phyloP scores from a whole-genome alignment of 1,140 invertebrate genomes.

The Planococcus citri region DNA sequence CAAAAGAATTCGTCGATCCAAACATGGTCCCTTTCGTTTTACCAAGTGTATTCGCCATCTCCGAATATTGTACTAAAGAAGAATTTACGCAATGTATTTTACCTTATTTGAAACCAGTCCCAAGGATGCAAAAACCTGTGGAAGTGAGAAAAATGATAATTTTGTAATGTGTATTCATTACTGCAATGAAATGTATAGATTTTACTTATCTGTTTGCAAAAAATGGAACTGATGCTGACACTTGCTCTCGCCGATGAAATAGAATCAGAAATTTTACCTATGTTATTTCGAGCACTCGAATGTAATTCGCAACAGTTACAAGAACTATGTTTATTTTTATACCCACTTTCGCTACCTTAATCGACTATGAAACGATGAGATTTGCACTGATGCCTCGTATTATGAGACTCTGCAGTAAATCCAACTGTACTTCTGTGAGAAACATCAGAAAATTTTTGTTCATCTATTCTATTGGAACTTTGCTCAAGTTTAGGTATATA shows the following conservation, averaged over 20 bases:
- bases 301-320: constrained; percentile 81
- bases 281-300: constrained; percentile 82
- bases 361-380: constrained; percentile 91
- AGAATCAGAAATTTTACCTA: constrained; percentile 78
- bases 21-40: constrained; percentile 96
- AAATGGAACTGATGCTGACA: constrained; percentile 83
- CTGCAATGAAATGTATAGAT: constrained; percentile 46
- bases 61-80: constrained; percentile 66
- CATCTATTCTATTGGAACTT: too few species aligned
- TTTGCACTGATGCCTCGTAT: constrained; percentile 84
- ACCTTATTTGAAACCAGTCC: constrained; percentile 74
- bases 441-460: too few species aligned
- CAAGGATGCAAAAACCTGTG: constrained; percentile 82
- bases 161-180: not conserved
- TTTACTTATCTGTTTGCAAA: constrained; percentile 84
- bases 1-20: constrained; percentile 83
- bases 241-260: constrained; percentile 79
- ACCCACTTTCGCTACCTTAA: constrained; percentile 76
- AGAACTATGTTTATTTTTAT: constrained; percentile 81
- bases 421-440: constrained; percentile 62
- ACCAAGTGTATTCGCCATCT: constrained; percentile 79
- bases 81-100: constrained; percentile 76
- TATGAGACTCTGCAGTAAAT: constrained; percentile 76
- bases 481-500: not conserved
- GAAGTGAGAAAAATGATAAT: constrained; percentile 46